These are phyloP conservation scores for Homarus gammarus DNA, from an alignment of 2,888 invertebrate genomes.

Conservation along the genomic window DNA sequence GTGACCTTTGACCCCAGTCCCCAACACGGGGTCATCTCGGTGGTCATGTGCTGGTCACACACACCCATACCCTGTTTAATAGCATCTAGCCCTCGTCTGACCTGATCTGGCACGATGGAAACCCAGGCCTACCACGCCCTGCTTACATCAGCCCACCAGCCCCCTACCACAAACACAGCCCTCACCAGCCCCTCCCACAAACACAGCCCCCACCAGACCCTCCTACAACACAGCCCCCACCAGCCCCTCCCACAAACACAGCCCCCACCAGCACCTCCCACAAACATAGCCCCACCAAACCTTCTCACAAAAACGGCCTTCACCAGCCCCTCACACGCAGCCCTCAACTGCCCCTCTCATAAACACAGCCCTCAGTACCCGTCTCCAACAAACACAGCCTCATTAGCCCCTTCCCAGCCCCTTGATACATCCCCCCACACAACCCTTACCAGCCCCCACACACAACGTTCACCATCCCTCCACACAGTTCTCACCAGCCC, in stretches of 20 bases:
- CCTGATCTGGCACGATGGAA: conserved; percentile 5
- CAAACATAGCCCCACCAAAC: too few species aligned
- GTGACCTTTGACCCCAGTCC: not conserved
- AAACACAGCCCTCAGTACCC: too few species aligned
- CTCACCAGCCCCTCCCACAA: not conserved
- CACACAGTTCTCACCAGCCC: not conserved
- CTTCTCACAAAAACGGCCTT: too few species aligned
- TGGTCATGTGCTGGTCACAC: not conserved
- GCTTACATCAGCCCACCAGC: not conserved
- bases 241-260: not conserved
- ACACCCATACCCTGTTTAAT: not conserved
- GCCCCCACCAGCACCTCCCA: not conserved
- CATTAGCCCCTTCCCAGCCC: not conserved
- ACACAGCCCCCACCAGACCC: too few species aligned
- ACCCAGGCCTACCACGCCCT: too few species aligned
- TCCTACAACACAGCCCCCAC: too few species aligned
- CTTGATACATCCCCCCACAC: too few species aligned
- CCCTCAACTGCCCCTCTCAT: not conserved
- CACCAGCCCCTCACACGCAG: too few species aligned
- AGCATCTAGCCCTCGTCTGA: not conserved
- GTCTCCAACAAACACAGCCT: not conserved
- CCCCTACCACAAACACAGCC: not conserved
- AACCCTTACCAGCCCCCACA: not conserved
- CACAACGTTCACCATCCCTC: not conserved
- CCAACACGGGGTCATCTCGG: not conserved